These are phyloP conservation scores for Spheniscus humboldti DNA, from an alignment of 2,797 vertebrate genomes.

Conservation along the genomic window DNA sequence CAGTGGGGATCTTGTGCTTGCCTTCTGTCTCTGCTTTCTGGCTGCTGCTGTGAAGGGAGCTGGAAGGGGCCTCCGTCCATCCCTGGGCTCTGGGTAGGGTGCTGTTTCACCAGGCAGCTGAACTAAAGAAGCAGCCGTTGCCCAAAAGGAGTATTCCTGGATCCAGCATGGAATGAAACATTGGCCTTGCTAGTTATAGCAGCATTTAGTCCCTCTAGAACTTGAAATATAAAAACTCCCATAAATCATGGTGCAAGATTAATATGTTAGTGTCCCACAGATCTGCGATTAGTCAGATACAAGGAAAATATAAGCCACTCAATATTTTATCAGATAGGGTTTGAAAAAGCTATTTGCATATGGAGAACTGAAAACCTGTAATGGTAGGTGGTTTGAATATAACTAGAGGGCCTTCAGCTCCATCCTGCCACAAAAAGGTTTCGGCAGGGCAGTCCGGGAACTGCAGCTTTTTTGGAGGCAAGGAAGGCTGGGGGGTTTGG, in stretches of 20 bases:
- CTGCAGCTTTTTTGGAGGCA: not conserved
- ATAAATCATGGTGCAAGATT: not conserved
- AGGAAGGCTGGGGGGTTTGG: not conserved
- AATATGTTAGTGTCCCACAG: not conserved
- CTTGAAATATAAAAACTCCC: not conserved
- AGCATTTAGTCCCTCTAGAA: not conserved
- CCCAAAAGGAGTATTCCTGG: not conserved
- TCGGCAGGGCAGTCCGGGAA: not conserved
- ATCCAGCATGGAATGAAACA: not conserved
- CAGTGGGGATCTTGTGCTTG: not conserved
- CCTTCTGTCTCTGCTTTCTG: not conserved
- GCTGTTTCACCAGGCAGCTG: not conserved
- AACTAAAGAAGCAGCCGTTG: not conserved
- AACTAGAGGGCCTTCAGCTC: not conserved
- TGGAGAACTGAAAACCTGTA: not conserved
- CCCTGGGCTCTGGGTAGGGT: too few relatives aligned
- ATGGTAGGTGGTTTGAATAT: not conserved
- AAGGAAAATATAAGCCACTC: not conserved
- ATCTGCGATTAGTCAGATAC: not conserved
- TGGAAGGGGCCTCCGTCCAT: not conserved
- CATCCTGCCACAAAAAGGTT: fast-evolving
- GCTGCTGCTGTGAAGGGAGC: not conserved
- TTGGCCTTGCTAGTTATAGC: not conserved
- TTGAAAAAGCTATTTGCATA: not conserved
- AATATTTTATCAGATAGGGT: not conserved